A percentile compares a stretch with the other conserved stretches of the same genome.
These are phyloP conservation scores for Pristionchus arcanus DNA, from an alignment of 2,888 invertebrate genomes.

Conservation along the genomic window DNA sequence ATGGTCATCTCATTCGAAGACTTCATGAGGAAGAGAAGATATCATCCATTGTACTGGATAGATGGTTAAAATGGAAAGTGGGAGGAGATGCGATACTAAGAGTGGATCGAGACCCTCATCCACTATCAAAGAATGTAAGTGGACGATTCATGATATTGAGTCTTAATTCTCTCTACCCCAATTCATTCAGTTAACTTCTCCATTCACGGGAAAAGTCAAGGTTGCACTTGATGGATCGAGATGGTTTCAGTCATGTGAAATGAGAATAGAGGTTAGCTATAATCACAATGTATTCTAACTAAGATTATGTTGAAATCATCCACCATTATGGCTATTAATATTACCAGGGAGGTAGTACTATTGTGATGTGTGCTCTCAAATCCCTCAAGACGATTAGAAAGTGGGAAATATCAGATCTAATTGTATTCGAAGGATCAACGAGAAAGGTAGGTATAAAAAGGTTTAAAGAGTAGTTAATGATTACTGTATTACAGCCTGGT, in stretches of 20 bases:
- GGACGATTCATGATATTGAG: background rate
- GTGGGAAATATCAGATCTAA: constrained; percentile 41
- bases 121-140: constrained; percentile 58
- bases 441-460: constrained; percentile 35
- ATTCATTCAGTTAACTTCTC: constrained; percentile 58
- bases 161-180: background rate
- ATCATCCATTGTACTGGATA: constrained; percentile 60
- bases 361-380: constrained; percentile 41
- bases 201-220: constrained; percentile 74
- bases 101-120: constrained; percentile 62
- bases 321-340: background rate
- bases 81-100: constrained; percentile 59
- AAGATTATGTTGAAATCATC: no score
- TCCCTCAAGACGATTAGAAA: constrained; percentile 19
- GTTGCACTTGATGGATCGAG: constrained; percentile 75
- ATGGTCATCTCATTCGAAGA: constrained; percentile 60
- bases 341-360: constrained; percentile 39
- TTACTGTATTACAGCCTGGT: constrained; percentile 37
- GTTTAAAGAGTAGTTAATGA: background rate
- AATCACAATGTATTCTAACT: no score
- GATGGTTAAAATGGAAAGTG: constrained; percentile 55
- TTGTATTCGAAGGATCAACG: constrained; percentile 46
- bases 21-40: constrained; percentile 61
- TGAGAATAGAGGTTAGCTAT: constrained; percentile 67
- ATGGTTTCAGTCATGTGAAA: constrained; percentile 74